Conservation (phyloP, 2,888 invertebrate genomes). For the Saturnia japonica region DNA sequence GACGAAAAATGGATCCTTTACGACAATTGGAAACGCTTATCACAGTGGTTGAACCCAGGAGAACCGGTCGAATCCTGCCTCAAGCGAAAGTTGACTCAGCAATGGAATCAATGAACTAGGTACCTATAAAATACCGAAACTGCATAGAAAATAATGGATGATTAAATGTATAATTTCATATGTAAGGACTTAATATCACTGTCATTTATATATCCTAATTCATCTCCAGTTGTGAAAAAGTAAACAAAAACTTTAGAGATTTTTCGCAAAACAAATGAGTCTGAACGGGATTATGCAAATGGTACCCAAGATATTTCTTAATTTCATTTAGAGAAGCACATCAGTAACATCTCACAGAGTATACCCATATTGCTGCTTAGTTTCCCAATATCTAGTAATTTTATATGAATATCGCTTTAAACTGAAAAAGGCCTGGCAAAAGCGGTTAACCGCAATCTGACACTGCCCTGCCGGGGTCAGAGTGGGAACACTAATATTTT, state of each 20-base stretch:
- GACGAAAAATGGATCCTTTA: too few species aligned
- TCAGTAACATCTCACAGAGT: not conserved
- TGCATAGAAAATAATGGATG: too few species aligned
- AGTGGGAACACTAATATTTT: conserved; percentile 13
- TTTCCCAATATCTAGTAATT: not conserved
- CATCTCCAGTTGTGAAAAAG: not conserved
- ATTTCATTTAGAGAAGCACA: not conserved
- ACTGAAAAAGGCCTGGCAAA: not conserved
- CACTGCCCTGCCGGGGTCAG: not conserved
- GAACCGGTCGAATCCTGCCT: too few species aligned
- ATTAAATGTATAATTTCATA: too few species aligned
- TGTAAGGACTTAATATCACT: too few species aligned
- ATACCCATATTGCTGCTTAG: not conserved
- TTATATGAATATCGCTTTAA: not conserved
- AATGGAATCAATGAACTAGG: too few species aligned
- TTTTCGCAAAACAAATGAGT: conserved; percentile 1
- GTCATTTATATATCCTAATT: not conserved
- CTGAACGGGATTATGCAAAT: not conserved
- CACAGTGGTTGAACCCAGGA: too few species aligned
- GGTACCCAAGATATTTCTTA: not conserved
- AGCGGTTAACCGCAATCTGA: not conserved
- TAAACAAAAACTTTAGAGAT: not conserved
- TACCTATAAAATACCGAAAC: too few species aligned
- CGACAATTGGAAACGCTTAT: too few species aligned
- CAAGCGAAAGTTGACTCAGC: too few species aligned